Base-by-base conservation (phyloP, 1,140 invertebrate genomes). In the Cataglyphis hispanica region DNA sequence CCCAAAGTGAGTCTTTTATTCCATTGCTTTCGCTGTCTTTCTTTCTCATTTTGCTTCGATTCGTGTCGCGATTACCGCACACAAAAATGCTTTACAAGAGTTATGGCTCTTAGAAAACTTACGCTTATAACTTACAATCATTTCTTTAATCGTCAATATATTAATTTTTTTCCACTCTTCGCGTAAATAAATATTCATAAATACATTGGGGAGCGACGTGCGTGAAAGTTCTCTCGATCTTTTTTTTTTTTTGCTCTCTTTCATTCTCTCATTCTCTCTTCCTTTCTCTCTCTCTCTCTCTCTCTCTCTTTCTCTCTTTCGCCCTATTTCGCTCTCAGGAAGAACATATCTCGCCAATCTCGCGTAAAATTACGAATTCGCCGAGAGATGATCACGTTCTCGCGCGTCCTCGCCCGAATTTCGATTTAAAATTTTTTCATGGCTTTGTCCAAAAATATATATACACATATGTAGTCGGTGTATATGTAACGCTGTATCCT, bases 391-490 rank as follows among this genome's bases (percentile, higher is more conserved):
- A 90, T 75, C 58, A 72, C 75, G 25, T 84, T 78, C 22, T 63
- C 58, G 76, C 46, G 53, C 78, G 89, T 88, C 84, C 75, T 11
- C 50, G 75, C 58, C 76, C 85, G 67, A 90, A 91, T 90, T 91
- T 91, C 90, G 89, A 91, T 90, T 90, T 77, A 89, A 91, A 91
- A 89, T 86, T 86, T 91, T 56, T 78, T 88, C 85, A 46, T 64
- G 74, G 63, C 81, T 93, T 92, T 93, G 92, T 94, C 92, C 92
- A 94, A 94, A 94, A 94, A 94, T 94, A 94, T 94, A 94, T 93
- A 91, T 94, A 94, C 93, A 94, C 90, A 89, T 93, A 87, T 92
- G 86, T 91, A 91, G 90, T 91, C 91, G 92, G 90, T 91, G 91
- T 93, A 93, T 93, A 93, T 90, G 72, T 93, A 93, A 89, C 87